Evolutionary conservation across 2,797 vertebrate genomes (phyloP), one percentile per base, ranked within the genome.

Genomic region (Astyanax mexicanus): DNA sequence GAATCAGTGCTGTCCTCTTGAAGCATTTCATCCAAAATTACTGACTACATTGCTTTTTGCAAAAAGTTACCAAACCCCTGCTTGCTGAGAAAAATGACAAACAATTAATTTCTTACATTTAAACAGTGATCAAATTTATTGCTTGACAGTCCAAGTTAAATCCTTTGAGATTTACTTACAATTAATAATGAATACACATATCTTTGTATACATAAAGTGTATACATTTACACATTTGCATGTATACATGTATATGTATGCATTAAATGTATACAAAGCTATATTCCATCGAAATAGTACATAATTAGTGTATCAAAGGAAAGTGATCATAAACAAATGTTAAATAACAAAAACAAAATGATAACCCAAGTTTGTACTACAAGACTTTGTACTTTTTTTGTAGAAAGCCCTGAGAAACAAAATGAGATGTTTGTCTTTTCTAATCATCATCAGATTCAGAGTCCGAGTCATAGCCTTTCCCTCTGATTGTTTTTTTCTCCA

Each of bases 401-500:
- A 89, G 80, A 85, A 82, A 90, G 86, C 82, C 88, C 86, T 71
- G 84, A 87, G 82, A 86, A 78, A 83, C n/a, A n/a, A 44, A 78
- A 6, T 19, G 74, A 54, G 52, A 51, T 2, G 55, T 51, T 44
- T 23, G 74, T 1, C 70, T 86, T 85, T 73, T 83, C 89, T 95
- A 98, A 87, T 99, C 96, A 58, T 97, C 96, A 69, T 93, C 97
- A 77, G 92, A 91, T 61, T 96, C 96, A 51, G 97, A 97, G 86
- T 98, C 97, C 0, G 96, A 97, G 86, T 97, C 96, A 0, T 96
- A 95, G 52, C 86, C 95, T 89, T 93, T 94, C 65, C 96, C 96
- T 94, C 96, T 92, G 90, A 99, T 95, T 37, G 93, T 96, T 90
- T 95, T 98, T 93, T 99, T 99, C 86, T 99, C 97, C 91, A 98